phyloP scores from a whole-genome alignment of 2,797 vertebrate genomes.

The Sciaenops ocellatus region DNA sequence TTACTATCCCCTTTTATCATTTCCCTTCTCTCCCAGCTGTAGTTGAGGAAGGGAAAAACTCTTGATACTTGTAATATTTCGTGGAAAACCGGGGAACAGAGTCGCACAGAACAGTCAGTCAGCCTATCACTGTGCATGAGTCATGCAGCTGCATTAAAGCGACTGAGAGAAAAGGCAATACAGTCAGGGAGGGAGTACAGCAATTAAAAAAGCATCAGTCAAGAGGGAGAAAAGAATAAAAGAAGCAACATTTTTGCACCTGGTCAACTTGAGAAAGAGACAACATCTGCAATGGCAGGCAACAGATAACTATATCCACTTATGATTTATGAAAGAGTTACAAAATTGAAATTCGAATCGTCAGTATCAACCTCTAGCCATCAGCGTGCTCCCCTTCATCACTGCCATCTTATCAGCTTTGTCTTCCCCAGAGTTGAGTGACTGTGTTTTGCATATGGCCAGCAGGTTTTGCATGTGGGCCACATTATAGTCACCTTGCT shows the following conservation, averaged over 20 bases:
- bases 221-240: slow-evolving; percentile 4
- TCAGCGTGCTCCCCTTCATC: slow-evolving; percentile 51
- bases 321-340: slow-evolving; percentile 53
- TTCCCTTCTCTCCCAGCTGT: slow-evolving; percentile 7
- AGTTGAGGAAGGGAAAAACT: slow-evolving; percentile 34
- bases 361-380: slow-evolving; percentile 44
- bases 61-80: slow-evolving; percentile 63
- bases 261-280: not conserved
- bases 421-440: slow-evolving; percentile 32
- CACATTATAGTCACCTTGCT: slow-evolving; percentile 84
- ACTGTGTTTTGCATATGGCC: slow-evolving; percentile 74
- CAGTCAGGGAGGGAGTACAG: slow-evolving; percentile 6
- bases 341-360: slow-evolving; percentile 46
- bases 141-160: slow-evolving; percentile 62
- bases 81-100: slow-evolving; percentile 61
- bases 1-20: slow-evolving; percentile 58
- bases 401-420: slow-evolving; percentile 60
- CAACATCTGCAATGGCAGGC: slow-evolving; percentile 11
- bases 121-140: slow-evolving; percentile 69
- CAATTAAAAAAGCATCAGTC: slow-evolving; percentile 36
- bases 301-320: slow-evolving; percentile 28
- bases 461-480: slow-evolving; percentile 77
- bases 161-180: slow-evolving; percentile 5
- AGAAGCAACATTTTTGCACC: not conserved
- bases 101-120: slow-evolving; percentile 64